A percentile compares a stretch with the other conserved stretches of the same genome.
phyloP scores from a whole-genome alignment of 2,113 vertebrate species.

The Sakesphorus luctuosus region DNA sequence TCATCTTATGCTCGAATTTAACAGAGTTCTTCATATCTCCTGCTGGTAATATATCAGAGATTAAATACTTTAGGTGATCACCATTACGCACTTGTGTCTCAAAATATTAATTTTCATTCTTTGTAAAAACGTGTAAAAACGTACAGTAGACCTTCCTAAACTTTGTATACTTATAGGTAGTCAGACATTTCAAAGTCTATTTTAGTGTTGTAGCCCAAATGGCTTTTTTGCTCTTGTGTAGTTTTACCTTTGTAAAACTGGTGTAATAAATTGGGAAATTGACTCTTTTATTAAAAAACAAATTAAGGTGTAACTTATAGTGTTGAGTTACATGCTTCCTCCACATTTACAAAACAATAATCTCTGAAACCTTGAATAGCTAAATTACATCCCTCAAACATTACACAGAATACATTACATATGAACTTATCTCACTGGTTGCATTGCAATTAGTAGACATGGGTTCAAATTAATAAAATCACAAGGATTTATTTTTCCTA shows the following conservation, averaged over 20 bases:
- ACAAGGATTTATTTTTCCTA: not conserved
- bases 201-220: not conserved
- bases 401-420: not conserved
- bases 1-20: not conserved
- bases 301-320: not conserved
- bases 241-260: not conserved
- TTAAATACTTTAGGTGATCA: not conserved
- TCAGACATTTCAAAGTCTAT: not conserved
- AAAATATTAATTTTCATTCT: not conserved
- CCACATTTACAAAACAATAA: not conserved
- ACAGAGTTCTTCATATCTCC: not conserved
- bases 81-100: not conserved
- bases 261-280: not conserved
- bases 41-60: not conserved
- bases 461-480: not conserved
- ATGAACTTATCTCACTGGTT: not conserved
- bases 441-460: not conserved
- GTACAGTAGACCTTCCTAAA: not conserved
- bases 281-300: not conserved
- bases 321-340: not conserved
- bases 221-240: not conserved
- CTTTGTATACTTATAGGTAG: not conserved
- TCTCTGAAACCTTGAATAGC: not conserved
- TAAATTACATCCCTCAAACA: not conserved
- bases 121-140: not conserved